Evolutionary conservation across 2,797 vertebrate genomes (phyloP), one percentile per base, ranked within the genome.

Genomic region (Acrossocheilus fasciatus): DNA sequence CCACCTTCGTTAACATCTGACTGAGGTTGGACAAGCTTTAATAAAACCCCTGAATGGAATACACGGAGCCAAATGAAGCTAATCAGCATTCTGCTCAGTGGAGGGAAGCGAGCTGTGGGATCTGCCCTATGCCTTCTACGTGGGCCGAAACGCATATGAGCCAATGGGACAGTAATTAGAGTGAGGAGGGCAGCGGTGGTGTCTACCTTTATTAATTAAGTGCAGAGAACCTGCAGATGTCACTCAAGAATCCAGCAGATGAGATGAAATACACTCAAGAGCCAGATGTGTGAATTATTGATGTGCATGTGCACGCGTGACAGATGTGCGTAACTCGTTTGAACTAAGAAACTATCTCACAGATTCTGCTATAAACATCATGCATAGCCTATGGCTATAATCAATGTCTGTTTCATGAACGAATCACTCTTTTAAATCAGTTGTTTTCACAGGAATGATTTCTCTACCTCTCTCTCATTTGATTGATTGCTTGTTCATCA

Each of bases 161-260:
- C 82, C 66, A 39, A 26, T 73, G 69, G 68, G 89, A 90, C 93
- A 91, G 93, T 93, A 93, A 90, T 87, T 88, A 84, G 77, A 74
- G 43, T 17, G 68, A 70, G 52, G 70, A 81, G 85, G 85, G 69
- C 78, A 80, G 68, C 47, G 50, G 64, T 85, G 89, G 89, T 89
- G 89, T 87, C 88, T 84, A 86, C 88, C 88, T 92, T 92, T 91
- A 90, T 91, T 88, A 92, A 93, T 94, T 89, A 93, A 91, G 89
- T 84, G 41, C 69, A 43, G 80, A 90, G 84, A 89, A 87, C 86
- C 89, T 72, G 59, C 90, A 78, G 77, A 89, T 93, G 92, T 92
- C 93, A 93, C 84, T 94, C 92, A 93, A 90, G 30, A 88, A 84
- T 79, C 74, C 70, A 89, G 77, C 39, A 36, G 77, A 89, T 84